phyloP scores from a whole-genome alignment of 2,113 vertebrate species.

The Seriola quinqueradiata region DNA sequence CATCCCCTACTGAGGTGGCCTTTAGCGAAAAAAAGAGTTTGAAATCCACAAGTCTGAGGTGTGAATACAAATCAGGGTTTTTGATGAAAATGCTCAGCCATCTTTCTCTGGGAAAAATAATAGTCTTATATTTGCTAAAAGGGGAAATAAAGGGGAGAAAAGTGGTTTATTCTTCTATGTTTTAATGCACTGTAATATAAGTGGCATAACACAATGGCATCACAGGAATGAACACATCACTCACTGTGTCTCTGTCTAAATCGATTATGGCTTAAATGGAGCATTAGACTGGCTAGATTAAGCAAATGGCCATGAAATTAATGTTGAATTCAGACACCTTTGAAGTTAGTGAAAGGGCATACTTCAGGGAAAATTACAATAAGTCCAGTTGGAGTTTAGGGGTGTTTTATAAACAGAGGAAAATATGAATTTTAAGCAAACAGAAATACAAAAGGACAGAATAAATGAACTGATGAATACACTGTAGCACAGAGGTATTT shows the following conservation, averaged over 20 bases:
- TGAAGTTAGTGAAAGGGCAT: slow-evolving; percentile 37
- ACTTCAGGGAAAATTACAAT: slow-evolving; percentile 8
- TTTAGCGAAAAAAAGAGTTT: slow-evolving; percentile 16
- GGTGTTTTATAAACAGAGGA: not conserved
- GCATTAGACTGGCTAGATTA: slow-evolving; percentile 50
- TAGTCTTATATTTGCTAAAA: slow-evolving; percentile 11
- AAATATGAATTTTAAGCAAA: not conserved
- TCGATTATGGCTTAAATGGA: slow-evolving; percentile 47
- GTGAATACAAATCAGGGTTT: slow-evolving; percentile 38
- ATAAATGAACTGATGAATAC: not conserved
- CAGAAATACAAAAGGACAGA: not conserved
- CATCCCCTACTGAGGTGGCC: slow-evolving; percentile 6
- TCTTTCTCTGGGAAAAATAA: slow-evolving; percentile 17
- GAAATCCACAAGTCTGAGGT: slow-evolving; percentile 21
- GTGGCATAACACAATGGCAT: slow-evolving; percentile 24
- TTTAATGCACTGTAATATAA: not conserved
- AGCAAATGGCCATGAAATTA: slow-evolving; percentile 49
- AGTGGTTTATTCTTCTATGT: slow-evolving; percentile 11
- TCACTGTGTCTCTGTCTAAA: slow-evolving; percentile 38
- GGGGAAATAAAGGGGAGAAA: slow-evolving; percentile 6
- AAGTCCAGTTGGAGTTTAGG: slow-evolving; percentile 32
- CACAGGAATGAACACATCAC: slow-evolving; percentile 37
- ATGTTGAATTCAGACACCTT: slow-evolving; percentile 21
- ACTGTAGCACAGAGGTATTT: not conserved
- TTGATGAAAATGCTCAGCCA: slow-evolving; percentile 12